These are phyloP conservation scores for Pseudoatta argentina DNA, from an alignment of 1,140 invertebrate genomes.

Conservation along the genomic window DNA sequence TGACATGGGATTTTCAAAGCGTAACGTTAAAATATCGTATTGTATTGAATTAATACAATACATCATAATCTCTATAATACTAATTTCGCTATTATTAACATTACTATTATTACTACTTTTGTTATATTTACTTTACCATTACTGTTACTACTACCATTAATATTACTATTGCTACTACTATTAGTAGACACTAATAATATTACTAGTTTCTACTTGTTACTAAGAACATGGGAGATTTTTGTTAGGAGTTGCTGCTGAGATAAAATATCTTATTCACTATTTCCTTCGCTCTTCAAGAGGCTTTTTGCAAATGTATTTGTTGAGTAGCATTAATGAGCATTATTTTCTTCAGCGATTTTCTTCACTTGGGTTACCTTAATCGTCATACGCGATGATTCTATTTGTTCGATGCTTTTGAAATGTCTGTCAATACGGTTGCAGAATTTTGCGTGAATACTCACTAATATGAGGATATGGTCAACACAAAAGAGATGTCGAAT, in stretches of 20 bases:
- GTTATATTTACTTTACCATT: conserved; percentile 13
- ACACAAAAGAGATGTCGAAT: conserved; percentile 40
- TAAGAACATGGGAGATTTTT: conserved; percentile 31
- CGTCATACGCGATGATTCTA: not conserved
- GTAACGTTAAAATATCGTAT: conserved; percentile 45
- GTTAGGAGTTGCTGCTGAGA: conserved; percentile 25
- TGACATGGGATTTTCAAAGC: conserved; percentile 35
- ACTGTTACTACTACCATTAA: not conserved
- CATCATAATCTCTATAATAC: conserved; percentile 16
- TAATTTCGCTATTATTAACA: conserved; percentile 36
- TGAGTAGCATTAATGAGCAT: conserved; percentile 35
- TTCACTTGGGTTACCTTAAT: not conserved
- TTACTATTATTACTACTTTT: conserved; percentile 21
- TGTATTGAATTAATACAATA: not conserved
- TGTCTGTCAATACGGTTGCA: conserved; percentile 20
- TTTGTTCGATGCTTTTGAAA: conserved; percentile 9
- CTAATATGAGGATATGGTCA: not conserved
- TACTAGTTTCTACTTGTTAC: conserved; percentile 19
- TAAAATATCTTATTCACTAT: conserved; percentile 9
- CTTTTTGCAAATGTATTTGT: conserved; percentile 56
- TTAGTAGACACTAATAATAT: conserved; percentile 32
- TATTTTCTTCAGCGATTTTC: not conserved
- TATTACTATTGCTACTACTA: conserved; percentile 28
- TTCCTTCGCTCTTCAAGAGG: conserved; percentile 30
- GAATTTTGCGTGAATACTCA: conserved; percentile 1